Conservation (phyloP, 2,113 vertebrate species). For the Nannobrachium achirus region DNA sequence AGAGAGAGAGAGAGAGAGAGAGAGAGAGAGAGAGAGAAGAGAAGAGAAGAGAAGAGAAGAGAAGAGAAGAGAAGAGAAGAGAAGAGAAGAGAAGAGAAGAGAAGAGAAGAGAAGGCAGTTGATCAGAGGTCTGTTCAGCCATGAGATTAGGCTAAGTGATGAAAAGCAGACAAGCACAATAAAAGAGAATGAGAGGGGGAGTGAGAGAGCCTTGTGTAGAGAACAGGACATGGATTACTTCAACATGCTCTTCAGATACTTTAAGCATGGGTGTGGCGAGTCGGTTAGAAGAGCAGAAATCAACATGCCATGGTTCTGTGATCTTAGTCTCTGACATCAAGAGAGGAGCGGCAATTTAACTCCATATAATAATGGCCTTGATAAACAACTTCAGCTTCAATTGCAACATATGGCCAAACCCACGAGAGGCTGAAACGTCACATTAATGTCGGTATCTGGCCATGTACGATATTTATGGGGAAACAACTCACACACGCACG, state of each 20-base stretch:
- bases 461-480: constrained; percentile 16
- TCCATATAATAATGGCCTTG: constrained; percentile 37
- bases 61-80: background rate
- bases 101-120: constrained; percentile 10
- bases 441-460: constrained; percentile 36
- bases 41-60: background rate
- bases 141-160: constrained; percentile 60
- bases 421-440: constrained; percentile 26
- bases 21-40: too few species aligned
- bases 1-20: constrained; percentile 5
- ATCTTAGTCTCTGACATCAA: constrained; percentile 9
- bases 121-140: constrained; percentile 52
- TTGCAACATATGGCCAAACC: constrained; percentile 6
- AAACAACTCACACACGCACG: background rate
- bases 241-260: constrained; percentile 23
- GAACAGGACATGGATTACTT: constrained; percentile 7
- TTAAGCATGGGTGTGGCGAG: background rate
- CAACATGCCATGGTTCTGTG: constrained; percentile 27
- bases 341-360: constrained; percentile 27
- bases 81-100: background rate
- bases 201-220: constrained; percentile 31
- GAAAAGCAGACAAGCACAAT: constrained; percentile 38
- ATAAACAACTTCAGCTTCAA: constrained; percentile 34
- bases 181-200: constrained; percentile 40
- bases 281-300: constrained; percentile 12